Base-by-base conservation (phyloP, 2,113 vertebrate genomes). In the Pungitius pungitius region DNA sequence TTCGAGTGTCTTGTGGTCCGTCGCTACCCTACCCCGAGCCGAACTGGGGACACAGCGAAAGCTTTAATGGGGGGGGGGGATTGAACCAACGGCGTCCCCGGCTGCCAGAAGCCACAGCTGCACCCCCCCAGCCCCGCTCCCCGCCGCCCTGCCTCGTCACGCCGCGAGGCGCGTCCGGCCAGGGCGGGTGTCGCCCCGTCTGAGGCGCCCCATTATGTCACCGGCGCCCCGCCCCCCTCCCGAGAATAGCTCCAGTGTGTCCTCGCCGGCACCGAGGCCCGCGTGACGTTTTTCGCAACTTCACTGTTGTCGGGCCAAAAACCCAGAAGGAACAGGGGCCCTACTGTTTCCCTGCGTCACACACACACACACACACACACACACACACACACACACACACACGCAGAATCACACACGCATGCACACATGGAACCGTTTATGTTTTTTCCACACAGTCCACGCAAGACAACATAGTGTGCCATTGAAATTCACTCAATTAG, bases 161-260 rank as follows among this genome's bases (percentile, higher is more conserved):
- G 30, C 30, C 30, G 33, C 33, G 33, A 35, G 33, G 33, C 6
- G 33, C 33, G 33, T 35, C 33, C 6, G 33, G 33, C 5, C 4
- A 80, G 85, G 85, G 80, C 14, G 78, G 78, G 54, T 60, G 33
- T 35, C 7, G 66, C 67, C n/a, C 61, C 10, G 30, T 60, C 76
- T 84, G 79, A 88, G 85, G 86, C 63, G 84, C 8, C 75, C 84
- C 84, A 84, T 91, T 85, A 92, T 89, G 90, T 94, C 91, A 93
- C 87, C 63, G 65, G 61, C 55, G 75, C 74, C 77, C 85, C 71
- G 2, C 30, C 30, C 30, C 30, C 30, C 30, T 30, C 30, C 5
- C 30, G 85, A 93, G 89, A 93, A 93, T 91, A 88, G 89, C 61
- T 88, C 77, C 89, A 89, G 79, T 93, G 92, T 94, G 82, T 83